phyloP scores from a whole-genome alignment of 2,113 vertebrate genomes.

The Tyrannus savana region DNA sequence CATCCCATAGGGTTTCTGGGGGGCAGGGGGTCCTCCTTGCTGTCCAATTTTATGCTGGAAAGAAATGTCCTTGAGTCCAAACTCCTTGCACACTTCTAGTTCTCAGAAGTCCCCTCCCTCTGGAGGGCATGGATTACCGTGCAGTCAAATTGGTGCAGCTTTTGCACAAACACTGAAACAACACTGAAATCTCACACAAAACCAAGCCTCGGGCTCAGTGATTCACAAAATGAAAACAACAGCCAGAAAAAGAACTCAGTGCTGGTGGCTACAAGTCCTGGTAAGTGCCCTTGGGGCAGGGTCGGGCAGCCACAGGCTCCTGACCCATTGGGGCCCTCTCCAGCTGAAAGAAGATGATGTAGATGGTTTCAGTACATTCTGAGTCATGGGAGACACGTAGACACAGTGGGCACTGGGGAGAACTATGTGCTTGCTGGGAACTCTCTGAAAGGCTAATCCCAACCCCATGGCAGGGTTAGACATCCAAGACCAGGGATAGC shows the following conservation, averaged over 20 bases:
- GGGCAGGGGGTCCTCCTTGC: background rate
- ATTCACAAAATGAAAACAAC: background rate
- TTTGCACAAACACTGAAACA: background rate
- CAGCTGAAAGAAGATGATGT: rapidly evolving
- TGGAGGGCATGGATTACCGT: rapidly evolving
- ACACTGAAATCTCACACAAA: background rate
- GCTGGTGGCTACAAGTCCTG: background rate
- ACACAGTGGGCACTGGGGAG: background rate
- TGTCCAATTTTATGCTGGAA: background rate
- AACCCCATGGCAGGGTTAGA: background rate
- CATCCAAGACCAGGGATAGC: background rate
- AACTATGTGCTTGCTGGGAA: background rate
- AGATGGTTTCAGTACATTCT: background rate
- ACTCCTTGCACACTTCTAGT: rapidly evolving
- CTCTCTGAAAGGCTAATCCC: background rate
- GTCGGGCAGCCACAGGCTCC: background rate
- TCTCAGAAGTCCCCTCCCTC: background rate
- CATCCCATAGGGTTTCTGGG: rapidly evolving
- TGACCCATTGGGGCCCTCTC: rapidly evolving
- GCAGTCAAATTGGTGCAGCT: rapidly evolving
- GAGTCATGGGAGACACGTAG: background rate
- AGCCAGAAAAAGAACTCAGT: background rate
- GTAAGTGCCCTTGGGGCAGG: background rate
- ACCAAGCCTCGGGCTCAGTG: background rate
- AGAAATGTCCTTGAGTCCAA: background rate